phyloP scores from a whole-genome alignment of 2,888 invertebrate species.

The Ernsta delagoae region DNA sequence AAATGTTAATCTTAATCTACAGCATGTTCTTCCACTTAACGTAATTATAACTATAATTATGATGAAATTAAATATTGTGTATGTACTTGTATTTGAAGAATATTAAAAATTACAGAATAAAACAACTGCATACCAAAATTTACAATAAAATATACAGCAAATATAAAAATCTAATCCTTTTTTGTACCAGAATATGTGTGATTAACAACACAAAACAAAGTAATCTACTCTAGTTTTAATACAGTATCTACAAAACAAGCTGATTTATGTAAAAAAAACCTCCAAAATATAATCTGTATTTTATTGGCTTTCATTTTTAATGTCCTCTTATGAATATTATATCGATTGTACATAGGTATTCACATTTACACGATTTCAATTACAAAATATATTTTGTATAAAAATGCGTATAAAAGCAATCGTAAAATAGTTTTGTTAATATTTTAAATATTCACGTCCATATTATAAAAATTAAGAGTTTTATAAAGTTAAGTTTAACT shows the following conservation, averaged over 20 bases:
- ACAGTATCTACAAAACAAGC: conserved; percentile 13
- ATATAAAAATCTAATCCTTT: conserved; percentile 21
- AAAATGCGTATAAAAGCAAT: conserved; percentile 36
- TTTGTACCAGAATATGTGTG: conserved; percentile 30
- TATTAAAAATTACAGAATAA: conserved; percentile 8
- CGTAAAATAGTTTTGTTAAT: conserved; percentile 24
- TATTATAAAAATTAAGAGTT: background rate
- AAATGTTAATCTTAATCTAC: too few relatives aligned
- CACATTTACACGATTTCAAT: background rate
- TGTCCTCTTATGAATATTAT: background rate
- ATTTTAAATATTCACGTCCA: conserved; percentile 6
- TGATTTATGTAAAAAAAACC: conserved; percentile 4
- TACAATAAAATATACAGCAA: conserved; percentile 37
- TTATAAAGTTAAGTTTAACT: too few relatives aligned
- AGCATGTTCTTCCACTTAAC: too few relatives aligned
- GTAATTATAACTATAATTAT: too few relatives aligned
- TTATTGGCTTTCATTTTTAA: background rate
- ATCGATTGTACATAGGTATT: background rate
- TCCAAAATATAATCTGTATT: conserved; percentile 10
- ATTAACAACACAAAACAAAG: conserved; percentile 23
- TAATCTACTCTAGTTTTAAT: conserved; percentile 6
- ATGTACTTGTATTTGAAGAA: background rate
- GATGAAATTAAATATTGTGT: too few relatives aligned
- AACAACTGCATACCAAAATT: conserved; percentile 4
- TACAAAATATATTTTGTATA: conserved; percentile 13